Evolutionary conservation across 2,888 invertebrate species (phyloP).

Genomic region (Drosophila pullipes): DNA sequence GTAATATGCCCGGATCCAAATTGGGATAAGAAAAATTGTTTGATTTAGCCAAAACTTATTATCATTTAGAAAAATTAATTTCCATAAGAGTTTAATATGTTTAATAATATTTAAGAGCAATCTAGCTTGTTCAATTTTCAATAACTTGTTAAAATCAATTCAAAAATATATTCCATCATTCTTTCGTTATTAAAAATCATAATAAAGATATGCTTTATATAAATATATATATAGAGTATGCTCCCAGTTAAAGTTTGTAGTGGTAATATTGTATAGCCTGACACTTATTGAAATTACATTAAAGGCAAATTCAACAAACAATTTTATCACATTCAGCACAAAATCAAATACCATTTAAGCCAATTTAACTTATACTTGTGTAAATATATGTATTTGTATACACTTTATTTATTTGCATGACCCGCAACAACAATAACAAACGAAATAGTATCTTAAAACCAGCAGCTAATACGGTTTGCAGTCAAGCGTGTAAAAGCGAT

Average conservation of each 20-base stretch:
- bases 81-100: background rate
- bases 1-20: background rate
- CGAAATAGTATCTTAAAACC: conserved; percentile 39
- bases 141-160: background rate
- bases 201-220: background rate
- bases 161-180: background rate
- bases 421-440: conserved; percentile 31
- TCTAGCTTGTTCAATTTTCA: background rate
- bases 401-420: conserved; percentile 39
- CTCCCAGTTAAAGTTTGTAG: no score
- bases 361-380: background rate
- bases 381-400: conserved; percentile 29
- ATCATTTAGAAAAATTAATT: background rate
- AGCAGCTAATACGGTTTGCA: conserved; percentile 79
- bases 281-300: background rate
- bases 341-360: background rate
- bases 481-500: conserved; percentile 84
- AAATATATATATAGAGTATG: no score
- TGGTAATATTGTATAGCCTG: background rate
- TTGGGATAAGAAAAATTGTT: accelerated
- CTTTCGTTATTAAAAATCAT: background rate
- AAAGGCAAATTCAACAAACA: background rate
- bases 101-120: no score
- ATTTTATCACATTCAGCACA: background rate
- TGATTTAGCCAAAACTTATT: background rate